These are phyloP conservation scores for Pterocles orientalis DNA, from an alignment of 2,113 vertebrate species.

Conservation along the genomic window DNA sequence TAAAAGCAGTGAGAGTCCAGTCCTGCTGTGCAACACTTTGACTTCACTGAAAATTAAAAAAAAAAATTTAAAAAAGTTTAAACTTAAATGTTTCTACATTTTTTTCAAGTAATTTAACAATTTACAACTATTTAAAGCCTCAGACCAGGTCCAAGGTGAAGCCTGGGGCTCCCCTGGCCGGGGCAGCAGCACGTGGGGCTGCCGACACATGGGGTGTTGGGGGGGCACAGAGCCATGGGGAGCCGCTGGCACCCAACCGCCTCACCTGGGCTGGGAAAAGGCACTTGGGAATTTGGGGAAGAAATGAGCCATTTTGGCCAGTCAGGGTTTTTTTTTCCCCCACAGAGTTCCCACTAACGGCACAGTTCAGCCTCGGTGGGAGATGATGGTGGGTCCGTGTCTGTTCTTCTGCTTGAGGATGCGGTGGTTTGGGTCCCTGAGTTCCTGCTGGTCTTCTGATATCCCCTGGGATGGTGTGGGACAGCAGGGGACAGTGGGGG, in stretches of 20 bases:
- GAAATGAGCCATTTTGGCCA: not conserved
- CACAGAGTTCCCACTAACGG: not conserved
- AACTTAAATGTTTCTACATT: not conserved
- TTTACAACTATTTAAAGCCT: not conserved
- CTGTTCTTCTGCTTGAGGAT: not conserved
- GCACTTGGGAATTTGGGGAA: not conserved
- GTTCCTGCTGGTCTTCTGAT: not conserved
- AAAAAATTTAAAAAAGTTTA: not conserved
- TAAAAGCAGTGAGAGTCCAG: not conserved
- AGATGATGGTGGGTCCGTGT: fast-evolving
- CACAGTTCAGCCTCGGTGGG: not conserved
- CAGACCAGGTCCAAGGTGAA: fast-evolving
- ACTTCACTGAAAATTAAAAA: not conserved
- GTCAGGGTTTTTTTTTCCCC: fast-evolving
- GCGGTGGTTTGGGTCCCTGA: not conserved
- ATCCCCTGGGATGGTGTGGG: not conserved
- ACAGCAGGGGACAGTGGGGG: not conserved
- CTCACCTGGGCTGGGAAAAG: not conserved
- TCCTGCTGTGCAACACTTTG: not conserved
- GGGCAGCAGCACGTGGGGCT: not conserved
- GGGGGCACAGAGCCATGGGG: not conserved
- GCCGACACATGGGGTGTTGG: not conserved
- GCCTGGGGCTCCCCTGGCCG: not conserved
- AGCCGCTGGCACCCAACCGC: not conserved
- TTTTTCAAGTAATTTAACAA: not conserved